Percentiles rank a stretch among this genome's conserved stretches.
Conservation (phyloP, 2,888 invertebrate genomes). For the Rhagonycha lutea region DNA sequence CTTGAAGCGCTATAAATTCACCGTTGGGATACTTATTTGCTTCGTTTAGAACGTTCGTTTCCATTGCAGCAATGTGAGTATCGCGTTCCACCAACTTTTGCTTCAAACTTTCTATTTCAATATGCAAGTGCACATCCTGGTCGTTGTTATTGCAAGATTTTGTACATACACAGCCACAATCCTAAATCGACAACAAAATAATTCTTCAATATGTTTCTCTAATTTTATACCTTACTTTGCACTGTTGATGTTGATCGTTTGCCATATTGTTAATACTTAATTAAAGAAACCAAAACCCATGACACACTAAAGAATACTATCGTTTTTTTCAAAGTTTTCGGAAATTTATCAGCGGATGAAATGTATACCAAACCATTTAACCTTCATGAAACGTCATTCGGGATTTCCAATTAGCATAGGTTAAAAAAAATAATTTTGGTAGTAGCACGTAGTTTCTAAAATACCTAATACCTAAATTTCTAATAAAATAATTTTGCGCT, state of each 20-base stretch:
- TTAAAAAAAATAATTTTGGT: not conserved
- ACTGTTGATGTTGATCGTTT: not conserved
- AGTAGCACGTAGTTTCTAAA: not conserved
- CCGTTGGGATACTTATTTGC: constrained; percentile 61
- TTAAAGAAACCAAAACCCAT: not conserved
- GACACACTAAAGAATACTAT: not conserved
- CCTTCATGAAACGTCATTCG: not conserved
- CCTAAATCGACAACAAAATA: constrained; percentile 48
- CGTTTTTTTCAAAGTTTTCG: not conserved
- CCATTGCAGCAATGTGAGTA: constrained; percentile 82
- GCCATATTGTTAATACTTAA: not conserved
- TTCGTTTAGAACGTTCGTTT: constrained; percentile 82
- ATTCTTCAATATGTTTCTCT: not conserved
- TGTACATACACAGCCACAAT: constrained; percentile 65
- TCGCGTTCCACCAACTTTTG: constrained; percentile 82
- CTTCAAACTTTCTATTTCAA: constrained; percentile 85
- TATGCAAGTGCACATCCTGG: constrained; percentile 73
- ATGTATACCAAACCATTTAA: not conserved
- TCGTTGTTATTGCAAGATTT: constrained; percentile 54
- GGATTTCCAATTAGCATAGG: not conserved
- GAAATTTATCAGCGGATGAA: not conserved
- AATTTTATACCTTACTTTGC: not conserved
- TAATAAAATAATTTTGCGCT: not conserved
- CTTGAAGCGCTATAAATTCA: constrained; percentile 77
- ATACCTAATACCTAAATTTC: not conserved